phyloP scores from a whole-genome alignment of 2,888 invertebrate genomes.

The Coelopa pilipes region DNA sequence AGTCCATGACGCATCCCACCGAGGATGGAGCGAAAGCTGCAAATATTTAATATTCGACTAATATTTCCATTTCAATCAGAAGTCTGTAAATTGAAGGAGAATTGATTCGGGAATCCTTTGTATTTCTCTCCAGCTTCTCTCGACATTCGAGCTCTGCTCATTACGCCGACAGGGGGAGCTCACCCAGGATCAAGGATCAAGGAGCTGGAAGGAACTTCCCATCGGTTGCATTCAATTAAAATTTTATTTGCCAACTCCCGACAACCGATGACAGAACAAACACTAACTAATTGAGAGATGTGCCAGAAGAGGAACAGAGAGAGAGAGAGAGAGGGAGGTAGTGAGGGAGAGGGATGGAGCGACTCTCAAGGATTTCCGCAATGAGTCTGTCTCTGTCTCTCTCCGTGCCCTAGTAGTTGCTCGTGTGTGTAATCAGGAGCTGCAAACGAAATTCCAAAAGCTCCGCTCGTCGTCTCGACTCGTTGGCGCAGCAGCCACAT shows the following conservation, averaged over 20 bases:
- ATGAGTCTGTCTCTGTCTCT: too few species aligned
- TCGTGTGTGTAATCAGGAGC: too few species aligned
- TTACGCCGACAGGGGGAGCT: neutral
- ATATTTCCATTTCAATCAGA: conserved; percentile 25
- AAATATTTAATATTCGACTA: conserved; percentile 28
- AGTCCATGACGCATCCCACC: too few species aligned
- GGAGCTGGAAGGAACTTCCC: neutral
- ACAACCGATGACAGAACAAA: conserved; percentile 9
- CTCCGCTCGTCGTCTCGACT: too few species aligned
- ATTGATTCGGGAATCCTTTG: neutral
- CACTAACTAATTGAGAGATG: conserved; percentile 21
- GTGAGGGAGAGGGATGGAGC: too few species aligned
- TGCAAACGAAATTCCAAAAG: too few species aligned
- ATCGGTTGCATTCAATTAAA: conserved; percentile 26
- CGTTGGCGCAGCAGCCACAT: too few species aligned
- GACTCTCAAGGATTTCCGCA: too few species aligned
- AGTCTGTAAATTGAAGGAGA: neutral
- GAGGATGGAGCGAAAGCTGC: too few species aligned
- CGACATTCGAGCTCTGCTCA: neutral
- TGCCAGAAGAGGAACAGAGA: too few species aligned
- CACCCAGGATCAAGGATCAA: conserved; percentile 2
- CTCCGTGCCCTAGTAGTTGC: too few species aligned
- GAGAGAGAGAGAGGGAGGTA: too few species aligned
- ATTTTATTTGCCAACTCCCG: conserved; percentile 22
- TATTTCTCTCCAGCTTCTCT: neutral